Percentiles rank a stretch among this genome's conserved stretches.
Evolutionary conservation across 2,113 vertebrate genomes (phyloP).

Genomic region (Solea senegalensis): DNA sequence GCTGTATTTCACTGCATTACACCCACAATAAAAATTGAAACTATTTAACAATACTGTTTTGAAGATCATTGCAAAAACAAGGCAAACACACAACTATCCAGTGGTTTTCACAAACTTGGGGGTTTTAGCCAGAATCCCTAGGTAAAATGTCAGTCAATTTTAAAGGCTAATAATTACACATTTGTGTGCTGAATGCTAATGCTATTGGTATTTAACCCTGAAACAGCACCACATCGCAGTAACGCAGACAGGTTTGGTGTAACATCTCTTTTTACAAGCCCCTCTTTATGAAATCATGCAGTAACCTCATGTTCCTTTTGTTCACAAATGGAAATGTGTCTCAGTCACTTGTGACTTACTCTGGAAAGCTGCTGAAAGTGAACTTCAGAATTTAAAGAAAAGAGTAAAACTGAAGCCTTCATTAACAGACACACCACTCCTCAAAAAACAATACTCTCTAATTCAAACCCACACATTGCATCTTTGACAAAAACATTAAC

Average conservation of each 20-base stretch:
- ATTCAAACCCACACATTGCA: conserved; percentile 37
- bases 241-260: background rate
- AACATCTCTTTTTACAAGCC: conserved; percentile 6
- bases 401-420: conserved; percentile 61
- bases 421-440: conserved; percentile 30
- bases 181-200: background rate
- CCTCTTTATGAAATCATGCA: conserved; percentile 12
- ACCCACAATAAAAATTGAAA: conserved; percentile 16
- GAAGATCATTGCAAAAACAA: conserved; percentile 18
- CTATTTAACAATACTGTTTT: conserved; percentile 17
- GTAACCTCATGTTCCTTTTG: conserved; percentile 4
- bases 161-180: background rate
- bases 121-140: conserved; percentile 19
- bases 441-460: conserved; percentile 18
- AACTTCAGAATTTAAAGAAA: conserved; percentile 17
- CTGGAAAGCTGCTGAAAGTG: conserved; percentile 6
- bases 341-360: background rate
- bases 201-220: background rate
- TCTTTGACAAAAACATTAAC: conserved; percentile 19
- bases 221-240: conserved; percentile 5
- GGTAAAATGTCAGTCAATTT: conserved; percentile 17
- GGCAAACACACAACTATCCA: conserved; percentile 54
- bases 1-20: conserved; percentile 6
- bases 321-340: conserved; percentile 8
- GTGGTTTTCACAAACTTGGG: conserved; percentile 53